Base-by-base conservation (phyloP, 2,888 invertebrate genomes). In the Liodrosophila aerea region DNA sequence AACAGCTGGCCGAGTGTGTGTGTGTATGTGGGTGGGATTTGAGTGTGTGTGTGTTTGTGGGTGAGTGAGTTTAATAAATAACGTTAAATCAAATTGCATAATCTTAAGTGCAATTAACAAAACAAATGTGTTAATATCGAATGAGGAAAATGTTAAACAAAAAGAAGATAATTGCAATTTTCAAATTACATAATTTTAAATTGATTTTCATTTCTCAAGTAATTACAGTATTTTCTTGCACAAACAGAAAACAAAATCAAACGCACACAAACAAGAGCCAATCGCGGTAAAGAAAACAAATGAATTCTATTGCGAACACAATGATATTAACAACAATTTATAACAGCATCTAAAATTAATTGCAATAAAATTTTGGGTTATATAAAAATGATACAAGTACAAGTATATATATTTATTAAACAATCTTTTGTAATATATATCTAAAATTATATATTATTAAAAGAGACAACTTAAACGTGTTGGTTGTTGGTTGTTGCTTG, bases 151-250 rank as follows among this genome's bases (percentile, higher is more conserved):
- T n/a, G n/a, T n/a, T n/a, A n/a, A n/a, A n/a, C n/a, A n/a, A n/a
- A n/a, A n/a, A n/a, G n/a, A n/a, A n/a, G n/a, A n/a, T n/a, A n/a
- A n/a, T n/a, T n/a, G n/a, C n/a, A n/a, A n/a, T n/a, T n/a, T n/a
- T n/a, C n/a, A n/a, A n/a, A n/a, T n/a, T n/a, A n/a, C n/a, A n/a
- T n/a, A n/a, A n/a, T n/a, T n/a, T n/a, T n/a, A n/a, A n/a, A n/a
- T n/a, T n/a, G n/a, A n/a, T n/a, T n/a, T n/a, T n/a, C n/a, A n/a
- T n/a, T n/a, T 46, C 5, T 22, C 7, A 11, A n/a, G 13, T 2
- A n/a, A n/a, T n/a, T 64, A 61, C 77, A 80, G 78, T 73, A 77
- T 77, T 84, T 84, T 83, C 83, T 80, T 80, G 81, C 84, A 83
- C 44, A 75, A 47, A 62, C 63, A 60, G 41, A 40, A n/a, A 57